Percentiles rank a stretch among this genome's conserved stretches.
Evolutionary conservation across 1,140 invertebrate species (phyloP).

Genomic region (Sminthurides bifidus): DNA sequence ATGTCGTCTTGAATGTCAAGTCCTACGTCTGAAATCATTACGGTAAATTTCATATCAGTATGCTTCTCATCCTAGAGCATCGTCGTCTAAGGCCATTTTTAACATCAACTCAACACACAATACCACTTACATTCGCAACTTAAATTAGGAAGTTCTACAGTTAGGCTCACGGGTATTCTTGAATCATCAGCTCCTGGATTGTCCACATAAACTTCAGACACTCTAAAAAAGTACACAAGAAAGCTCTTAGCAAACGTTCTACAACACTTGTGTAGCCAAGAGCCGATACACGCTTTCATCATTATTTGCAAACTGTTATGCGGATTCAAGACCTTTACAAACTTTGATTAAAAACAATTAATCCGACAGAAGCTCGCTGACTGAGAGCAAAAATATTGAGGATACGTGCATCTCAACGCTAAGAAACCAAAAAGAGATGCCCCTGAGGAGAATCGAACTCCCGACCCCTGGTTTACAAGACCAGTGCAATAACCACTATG

Average conservation of each 20-base stretch:
- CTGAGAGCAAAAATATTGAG: too few species aligned
- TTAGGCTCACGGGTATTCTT: slow-evolving; percentile 44
- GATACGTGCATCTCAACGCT: too few species aligned
- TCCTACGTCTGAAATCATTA: slow-evolving; percentile 41
- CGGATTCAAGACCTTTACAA: too few species aligned
- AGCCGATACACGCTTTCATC: neutral
- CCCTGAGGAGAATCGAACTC: slow-evolving; percentile 72
- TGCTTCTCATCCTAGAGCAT: neutral
- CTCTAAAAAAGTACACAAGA: slow-evolving; percentile 36
- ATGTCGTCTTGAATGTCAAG: slow-evolving; percentile 54
- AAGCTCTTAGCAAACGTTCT: neutral
- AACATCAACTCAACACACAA: too few species aligned
- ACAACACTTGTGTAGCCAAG: neutral
- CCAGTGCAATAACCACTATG: slow-evolving; percentile 86
- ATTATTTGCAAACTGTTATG: too few species aligned
- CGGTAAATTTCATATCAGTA: slow-evolving; percentile 9
- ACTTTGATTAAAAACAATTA: too few species aligned
- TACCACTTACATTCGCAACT: slow-evolving; percentile 43
- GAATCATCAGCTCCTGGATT: slow-evolving; percentile 41
- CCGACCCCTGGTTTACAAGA: slow-evolving; percentile 87
- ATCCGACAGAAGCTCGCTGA: too few species aligned
- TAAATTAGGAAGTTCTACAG: slow-evolving; percentile 43
- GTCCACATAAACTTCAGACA: slow-evolving; percentile 48
- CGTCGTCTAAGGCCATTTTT: neutral
- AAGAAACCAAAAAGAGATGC: too few species aligned